Percentiles rank a stretch among this genome's conserved stretches.
Conservation (phyloP, 92 coral and sea anemone genomes). For the Epizoanthus ramosus region DNA sequence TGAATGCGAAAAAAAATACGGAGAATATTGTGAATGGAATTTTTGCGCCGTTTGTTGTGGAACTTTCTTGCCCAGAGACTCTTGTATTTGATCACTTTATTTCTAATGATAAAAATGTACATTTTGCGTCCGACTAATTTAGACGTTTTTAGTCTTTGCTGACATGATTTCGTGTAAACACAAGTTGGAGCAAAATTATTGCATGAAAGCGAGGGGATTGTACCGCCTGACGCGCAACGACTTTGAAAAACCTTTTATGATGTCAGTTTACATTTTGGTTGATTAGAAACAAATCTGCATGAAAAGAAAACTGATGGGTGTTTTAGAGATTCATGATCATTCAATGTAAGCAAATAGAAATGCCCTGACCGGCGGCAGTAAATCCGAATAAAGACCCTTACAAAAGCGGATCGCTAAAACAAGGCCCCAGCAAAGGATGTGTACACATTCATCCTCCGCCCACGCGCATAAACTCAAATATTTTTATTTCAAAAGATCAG, state of each 20-base stretch:
- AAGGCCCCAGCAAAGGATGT: conserved; percentile 17
- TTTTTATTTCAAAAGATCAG: conserved; percentile 37
- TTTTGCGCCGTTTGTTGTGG: background rate
- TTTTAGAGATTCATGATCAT: conserved; percentile 42
- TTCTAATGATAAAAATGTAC: conserved; percentile 17
- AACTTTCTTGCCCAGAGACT: background rate
- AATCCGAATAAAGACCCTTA: conserved; percentile 18
- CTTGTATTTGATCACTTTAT: background rate
- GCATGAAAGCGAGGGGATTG: conserved; percentile 29
- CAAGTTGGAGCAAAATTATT: background rate
- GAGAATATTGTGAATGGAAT: background rate
- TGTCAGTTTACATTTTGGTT: conserved; percentile 12
- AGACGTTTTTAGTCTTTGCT: conserved; percentile 1
- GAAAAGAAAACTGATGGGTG: conserved; percentile 41
- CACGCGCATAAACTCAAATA: conserved; percentile 26
- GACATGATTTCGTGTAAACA: conserved; percentile 22
- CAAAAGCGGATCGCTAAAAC: conserved; percentile 34
- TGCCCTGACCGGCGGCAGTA: conserved; percentile 39
- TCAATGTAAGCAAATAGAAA: conserved; percentile 40
- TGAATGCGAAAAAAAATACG: no score
- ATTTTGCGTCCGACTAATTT: conserved; percentile 5
- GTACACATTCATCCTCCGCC: conserved; percentile 27
- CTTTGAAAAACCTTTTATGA: conserved; percentile 9
- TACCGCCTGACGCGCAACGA: conserved; percentile 28
- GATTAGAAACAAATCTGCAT: conserved; percentile 26